Base-by-base conservation (phyloP, 64 coral and sea anemone genomes). In the Actinia tenebrosa region DNA sequence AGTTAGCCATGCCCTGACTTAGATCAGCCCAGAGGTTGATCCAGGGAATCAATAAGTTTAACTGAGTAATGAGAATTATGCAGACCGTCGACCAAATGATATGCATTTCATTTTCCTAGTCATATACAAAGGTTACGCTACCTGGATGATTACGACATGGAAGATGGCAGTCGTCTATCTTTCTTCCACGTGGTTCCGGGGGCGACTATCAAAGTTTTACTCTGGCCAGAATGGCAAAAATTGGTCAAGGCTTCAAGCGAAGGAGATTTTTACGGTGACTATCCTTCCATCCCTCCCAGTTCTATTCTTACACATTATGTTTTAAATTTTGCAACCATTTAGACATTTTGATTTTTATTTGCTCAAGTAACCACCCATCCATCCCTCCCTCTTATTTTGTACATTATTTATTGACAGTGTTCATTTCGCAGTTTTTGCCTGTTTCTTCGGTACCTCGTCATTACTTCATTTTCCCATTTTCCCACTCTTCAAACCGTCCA, bases 101-200 rank as follows among this genome's bases (percentile, higher is more conserved):
- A 1, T 50, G 7, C 10, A 58, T 80, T 0, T 83, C 19, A 0
- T 16, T 53, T 22, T 71, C 45, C 4, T 7, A 97, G 94, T 16
- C 84, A 97, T 14, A 4, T 97, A 44, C 94, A 93, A 37, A 60
- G 94, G 13, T 66, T 97, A 16, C 91, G 72, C 4, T 97, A 97
- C 77, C 58, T 97, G 37, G 94, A 97, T 58, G 88, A 90, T 10
- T 56, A 87, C 8, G 94, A 97, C 52, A 80, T 97, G 91, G 87
- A 89, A 20, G 85, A 97, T 25, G 77, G 72, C 46, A 87, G 86
- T 42, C 81, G 47, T 16, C 53, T 97, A 1, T 85, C 91, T 0
- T 93, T 86, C 80, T 93, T 87, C 19, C 88, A 97, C 61, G 82
- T 97, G n/a, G 94, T 97, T 44, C 85, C 94, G 0, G 89, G 86